A percentile compares a stretch with the other conserved stretches of the same genome.
Conservation (phyloP, 1,140 invertebrate species). For the Drosophila neocordata region DNA sequence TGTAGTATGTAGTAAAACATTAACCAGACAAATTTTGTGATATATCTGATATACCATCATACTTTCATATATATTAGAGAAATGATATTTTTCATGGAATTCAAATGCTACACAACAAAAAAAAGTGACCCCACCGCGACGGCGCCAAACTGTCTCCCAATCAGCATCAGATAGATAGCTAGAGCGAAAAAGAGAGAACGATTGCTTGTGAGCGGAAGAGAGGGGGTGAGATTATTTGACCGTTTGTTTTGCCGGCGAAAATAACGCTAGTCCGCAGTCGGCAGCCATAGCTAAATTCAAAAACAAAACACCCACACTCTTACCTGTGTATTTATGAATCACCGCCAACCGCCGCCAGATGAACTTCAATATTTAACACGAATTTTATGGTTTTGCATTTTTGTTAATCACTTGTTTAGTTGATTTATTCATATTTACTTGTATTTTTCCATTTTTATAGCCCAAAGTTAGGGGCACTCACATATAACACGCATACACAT, state of each 20-base stretch:
- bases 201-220: too few relatives aligned
- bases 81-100: slow-evolving; percentile 36
- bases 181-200: background rate
- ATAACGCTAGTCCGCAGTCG: slow-evolving; percentile 31
- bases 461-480: slow-evolving; percentile 1
- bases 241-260: slow-evolving; percentile 73
- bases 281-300: slow-evolving; percentile 7
- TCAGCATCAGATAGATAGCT: background rate
- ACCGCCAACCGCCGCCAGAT: slow-evolving; percentile 1
- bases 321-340: slow-evolving; percentile 45
- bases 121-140: slow-evolving; percentile 32
- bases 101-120: slow-evolving; percentile 42
- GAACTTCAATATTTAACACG: background rate
- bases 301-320: slow-evolving; percentile 51
- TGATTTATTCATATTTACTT: slow-evolving; percentile 7
- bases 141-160: slow-evolving; percentile 48
- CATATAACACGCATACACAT: background rate
- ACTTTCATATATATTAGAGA: slow-evolving; percentile 33
- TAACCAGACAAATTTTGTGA: slow-evolving; percentile 38
- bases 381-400: background rate
- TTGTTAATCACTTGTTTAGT: background rate
- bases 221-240: slow-evolving; percentile 27
- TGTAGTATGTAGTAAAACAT: background rate
- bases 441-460: slow-evolving; percentile 4
- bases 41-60: slow-evolving; percentile 49